phyloP scores from a whole-genome alignment of 1,140 invertebrate species.

The Brachionus plicatilis region DNA sequence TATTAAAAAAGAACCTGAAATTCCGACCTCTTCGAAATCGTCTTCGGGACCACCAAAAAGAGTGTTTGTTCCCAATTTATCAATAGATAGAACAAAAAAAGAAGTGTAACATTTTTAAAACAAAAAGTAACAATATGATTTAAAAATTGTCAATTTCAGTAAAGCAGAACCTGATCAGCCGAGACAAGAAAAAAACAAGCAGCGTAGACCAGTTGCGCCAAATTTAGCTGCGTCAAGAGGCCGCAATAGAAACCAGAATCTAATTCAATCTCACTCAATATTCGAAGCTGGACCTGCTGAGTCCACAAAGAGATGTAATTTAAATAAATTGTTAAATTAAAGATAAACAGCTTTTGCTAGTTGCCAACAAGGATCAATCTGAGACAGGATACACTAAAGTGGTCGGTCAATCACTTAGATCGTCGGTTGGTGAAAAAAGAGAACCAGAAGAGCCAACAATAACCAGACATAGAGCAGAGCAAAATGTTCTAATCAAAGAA shows the following conservation, averaged over 20 bases:
- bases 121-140: neutral
- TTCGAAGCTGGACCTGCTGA: slow-evolving; percentile 30
- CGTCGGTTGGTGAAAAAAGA: neutral
- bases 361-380: neutral
- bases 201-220: neutral
- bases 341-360: neutral
- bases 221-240: slow-evolving; percentile 1
- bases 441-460: neutral
- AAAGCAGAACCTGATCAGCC: slow-evolving; percentile 1
- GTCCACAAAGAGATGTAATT: slow-evolving; percentile 30
- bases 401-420: neutral
- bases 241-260: slow-evolving; percentile 11
- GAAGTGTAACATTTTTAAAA: neutral
- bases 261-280: slow-evolving; percentile 39
- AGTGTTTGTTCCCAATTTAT: slow-evolving; percentile 31
- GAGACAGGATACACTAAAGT: neutral
- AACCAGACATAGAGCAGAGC: neutral
- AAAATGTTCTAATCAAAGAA: neutral
- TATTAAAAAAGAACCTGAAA: neutral
- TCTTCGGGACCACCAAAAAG: neutral
- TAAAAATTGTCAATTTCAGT: neutral
- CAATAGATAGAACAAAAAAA: slow-evolving; percentile 11
- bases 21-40: neutral
- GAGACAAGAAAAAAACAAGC: slow-evolving; percentile 9
- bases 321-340: neutral